phyloP scores from a whole-genome alignment of 2,888 invertebrate genomes.

The Cepaea hortensis region DNA sequence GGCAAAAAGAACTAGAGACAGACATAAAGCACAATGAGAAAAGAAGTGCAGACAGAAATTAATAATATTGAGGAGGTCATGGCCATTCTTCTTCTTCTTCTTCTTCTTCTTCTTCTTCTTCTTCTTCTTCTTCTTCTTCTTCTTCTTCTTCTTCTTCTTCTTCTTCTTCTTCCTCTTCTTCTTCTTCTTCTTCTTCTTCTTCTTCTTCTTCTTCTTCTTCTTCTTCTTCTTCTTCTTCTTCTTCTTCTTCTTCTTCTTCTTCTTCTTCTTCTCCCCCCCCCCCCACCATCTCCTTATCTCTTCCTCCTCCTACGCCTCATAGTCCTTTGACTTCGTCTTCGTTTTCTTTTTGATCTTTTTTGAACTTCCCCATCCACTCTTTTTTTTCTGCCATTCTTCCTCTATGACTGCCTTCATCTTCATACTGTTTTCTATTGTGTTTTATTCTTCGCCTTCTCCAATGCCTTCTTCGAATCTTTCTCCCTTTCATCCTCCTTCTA shows the following conservation, averaged over 20 bases:
- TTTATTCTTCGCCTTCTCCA: background rate
- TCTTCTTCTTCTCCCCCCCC: background rate
- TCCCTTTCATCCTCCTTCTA: background rate
- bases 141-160: background rate
- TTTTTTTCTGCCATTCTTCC: background rate
- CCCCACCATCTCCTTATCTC: background rate
- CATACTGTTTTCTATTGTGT: background rate
- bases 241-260: background rate
- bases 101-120: background rate
- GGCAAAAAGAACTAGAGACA: too few relatives aligned
- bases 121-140: background rate
- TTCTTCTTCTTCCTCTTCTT: background rate
- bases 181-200: background rate
- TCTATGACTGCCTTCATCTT: background rate
- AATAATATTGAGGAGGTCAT: too few relatives aligned
- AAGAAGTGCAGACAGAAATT: too few relatives aligned
- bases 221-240: background rate
- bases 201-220: background rate
- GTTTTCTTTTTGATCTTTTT: background rate
- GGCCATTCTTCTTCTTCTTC: background rate
- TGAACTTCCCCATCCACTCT: too few relatives aligned
- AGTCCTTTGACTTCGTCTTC: too few relatives aligned
- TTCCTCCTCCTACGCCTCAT: too few relatives aligned
- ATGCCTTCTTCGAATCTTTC: background rate
- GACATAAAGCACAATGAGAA: too few relatives aligned